Percentiles rank a stretch among this genome's conserved stretches.
These are phyloP conservation scores for Sebastes oblongus DNA, from an alignment of 2,797 vertebrate genomes.

Conservation along the genomic window DNA sequence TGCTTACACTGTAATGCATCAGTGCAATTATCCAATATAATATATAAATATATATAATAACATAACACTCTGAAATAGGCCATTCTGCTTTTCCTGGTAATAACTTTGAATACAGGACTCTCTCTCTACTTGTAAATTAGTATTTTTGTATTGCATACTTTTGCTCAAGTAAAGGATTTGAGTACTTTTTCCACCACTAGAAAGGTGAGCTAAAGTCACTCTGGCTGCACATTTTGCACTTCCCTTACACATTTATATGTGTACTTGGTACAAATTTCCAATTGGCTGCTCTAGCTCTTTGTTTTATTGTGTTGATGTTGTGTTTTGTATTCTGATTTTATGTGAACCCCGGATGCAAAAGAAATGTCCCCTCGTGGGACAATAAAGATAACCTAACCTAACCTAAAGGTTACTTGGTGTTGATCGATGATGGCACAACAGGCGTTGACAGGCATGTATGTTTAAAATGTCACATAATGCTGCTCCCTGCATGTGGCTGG, in stretches of 20 bases:
- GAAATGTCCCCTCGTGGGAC: no score
- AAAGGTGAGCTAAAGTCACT: background rate
- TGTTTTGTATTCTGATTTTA: no score
- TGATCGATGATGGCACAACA: background rate
- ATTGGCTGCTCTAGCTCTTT: no score
- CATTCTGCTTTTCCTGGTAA: background rate
- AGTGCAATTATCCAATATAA: background rate
- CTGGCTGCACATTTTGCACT: no score
- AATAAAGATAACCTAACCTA: no score
- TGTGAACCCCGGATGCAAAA: no score
- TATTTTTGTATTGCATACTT: background rate
- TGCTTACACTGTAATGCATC: background rate
- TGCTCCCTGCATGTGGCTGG: background rate
- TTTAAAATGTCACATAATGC: slow-evolving; percentile 17
- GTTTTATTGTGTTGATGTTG: no score
- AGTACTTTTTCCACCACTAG: background rate
- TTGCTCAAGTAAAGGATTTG: background rate
- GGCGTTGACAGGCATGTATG: background rate
- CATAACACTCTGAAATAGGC: background rate
- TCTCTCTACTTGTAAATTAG: background rate
- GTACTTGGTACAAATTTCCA: no score
- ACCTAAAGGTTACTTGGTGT: background rate
- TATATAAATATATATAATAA: background rate
- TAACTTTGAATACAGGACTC: background rate
- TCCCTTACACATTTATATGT: no score